Evolutionary conservation across 2,888 invertebrate species (phyloP).

Genomic region (Melipona bicolor): DNA sequence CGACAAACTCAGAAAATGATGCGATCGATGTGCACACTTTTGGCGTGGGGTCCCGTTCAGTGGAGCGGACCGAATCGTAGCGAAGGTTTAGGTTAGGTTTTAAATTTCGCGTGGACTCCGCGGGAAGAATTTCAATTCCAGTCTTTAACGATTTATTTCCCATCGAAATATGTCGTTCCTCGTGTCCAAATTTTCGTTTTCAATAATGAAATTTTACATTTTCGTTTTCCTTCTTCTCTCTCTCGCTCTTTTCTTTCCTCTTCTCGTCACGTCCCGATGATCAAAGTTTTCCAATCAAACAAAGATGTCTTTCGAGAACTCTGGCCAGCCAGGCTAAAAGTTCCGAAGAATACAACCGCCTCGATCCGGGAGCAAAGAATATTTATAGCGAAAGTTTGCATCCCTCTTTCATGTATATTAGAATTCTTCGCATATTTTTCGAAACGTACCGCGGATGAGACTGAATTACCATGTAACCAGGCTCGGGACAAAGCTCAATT

Average conservation of each 20-base stretch:
- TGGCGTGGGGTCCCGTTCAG: no score
- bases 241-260: no score
- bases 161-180: neutral
- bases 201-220: neutral
- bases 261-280: neutral
- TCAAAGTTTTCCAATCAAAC: neutral
- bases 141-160: neutral
- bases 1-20: no score
- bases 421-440: constrained; percentile 22
- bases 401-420: constrained; percentile 1
- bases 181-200: neutral
- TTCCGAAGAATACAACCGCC: neutral
- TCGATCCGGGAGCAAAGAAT: neutral
- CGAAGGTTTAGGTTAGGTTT: no score
- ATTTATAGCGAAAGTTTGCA: constrained; percentile 1
- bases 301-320: neutral
- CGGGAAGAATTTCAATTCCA: neutral
- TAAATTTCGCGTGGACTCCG: no score
- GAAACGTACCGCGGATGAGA: constrained; percentile 14
- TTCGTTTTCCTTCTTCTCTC: neutral
- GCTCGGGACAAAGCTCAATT: constrained; percentile 37
- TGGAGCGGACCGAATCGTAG: no score
- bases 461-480: constrained; percentile 32
- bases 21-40: no score
- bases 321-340: neutral